These are phyloP conservation scores for Halyomorpha halys DNA, from an alignment of 1,140 invertebrate species.

Conservation along the genomic window DNA sequence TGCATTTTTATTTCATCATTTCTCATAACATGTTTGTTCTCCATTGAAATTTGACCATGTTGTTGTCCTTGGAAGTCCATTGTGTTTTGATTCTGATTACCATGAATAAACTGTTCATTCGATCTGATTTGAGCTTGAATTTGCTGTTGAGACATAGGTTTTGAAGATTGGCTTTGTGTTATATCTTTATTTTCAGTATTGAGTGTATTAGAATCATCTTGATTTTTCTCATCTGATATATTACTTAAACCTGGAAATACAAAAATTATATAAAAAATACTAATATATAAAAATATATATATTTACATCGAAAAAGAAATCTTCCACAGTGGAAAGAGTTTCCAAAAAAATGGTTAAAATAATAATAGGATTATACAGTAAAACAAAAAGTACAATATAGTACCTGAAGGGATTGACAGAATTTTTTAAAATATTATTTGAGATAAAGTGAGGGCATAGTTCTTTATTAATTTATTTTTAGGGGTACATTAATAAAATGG, in stretches of 20 bases:
- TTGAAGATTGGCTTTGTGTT: slow-evolving; percentile 20
- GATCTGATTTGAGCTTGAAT: slow-evolving; percentile 27
- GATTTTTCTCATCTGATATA: slow-evolving; percentile 35
- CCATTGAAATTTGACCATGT: slow-evolving; percentile 11
- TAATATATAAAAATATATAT: no score
- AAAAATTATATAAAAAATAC: slow-evolving; percentile 21
- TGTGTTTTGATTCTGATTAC: slow-evolving; percentile 11
- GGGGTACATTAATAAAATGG: no score
- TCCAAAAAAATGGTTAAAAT: no score
- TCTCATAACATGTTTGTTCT: slow-evolving; percentile 21
- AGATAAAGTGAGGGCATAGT: no score
- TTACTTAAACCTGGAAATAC: slow-evolving; percentile 35
- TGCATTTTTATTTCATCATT: slow-evolving; percentile 26
- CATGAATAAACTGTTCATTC: slow-evolving; percentile 28
- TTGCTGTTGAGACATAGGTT: slow-evolving; percentile 23
- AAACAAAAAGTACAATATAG: no score
- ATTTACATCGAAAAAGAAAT: no score
- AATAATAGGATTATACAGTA: no score
- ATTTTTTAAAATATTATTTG: no score
- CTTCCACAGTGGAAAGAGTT: no score
- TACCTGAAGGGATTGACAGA: no score
- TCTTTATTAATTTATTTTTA: no score
- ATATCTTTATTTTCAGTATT: slow-evolving; percentile 16
- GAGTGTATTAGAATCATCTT: slow-evolving; percentile 28
- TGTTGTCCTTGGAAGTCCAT: slow-evolving; percentile 23